Evolutionary conservation across 30 jellyfish, hydroid and myxozoan genomes (phyloP).

Genomic region (Aurelia aurita): DNA sequence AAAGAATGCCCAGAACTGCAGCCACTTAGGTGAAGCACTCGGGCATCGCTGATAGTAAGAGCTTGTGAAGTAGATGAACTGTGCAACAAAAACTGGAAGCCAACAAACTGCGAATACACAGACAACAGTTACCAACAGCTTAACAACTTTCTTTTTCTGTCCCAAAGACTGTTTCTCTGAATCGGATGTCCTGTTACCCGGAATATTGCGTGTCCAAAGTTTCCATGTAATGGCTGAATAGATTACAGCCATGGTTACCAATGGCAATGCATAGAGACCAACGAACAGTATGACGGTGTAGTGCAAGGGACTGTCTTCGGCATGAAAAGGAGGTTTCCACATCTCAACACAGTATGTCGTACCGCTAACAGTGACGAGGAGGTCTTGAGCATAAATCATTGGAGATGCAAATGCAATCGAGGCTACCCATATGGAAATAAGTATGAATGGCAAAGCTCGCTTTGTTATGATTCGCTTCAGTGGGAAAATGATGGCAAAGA

Average conservation of each 20-base stretch:
- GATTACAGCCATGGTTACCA: constrained; percentile 63
- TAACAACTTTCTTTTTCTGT: constrained; percentile 53
- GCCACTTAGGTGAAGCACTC: constrained; percentile 59
- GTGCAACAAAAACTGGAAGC: constrained; percentile 82
- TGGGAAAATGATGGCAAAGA: constrained; percentile 79
- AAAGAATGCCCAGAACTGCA: constrained; percentile 64
- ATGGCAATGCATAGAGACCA: constrained; percentile 75
- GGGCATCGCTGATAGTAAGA: constrained; percentile 72
- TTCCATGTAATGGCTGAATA: constrained; percentile 67
- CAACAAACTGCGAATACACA: constrained; percentile 81
- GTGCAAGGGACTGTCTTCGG: constrained; percentile 72
- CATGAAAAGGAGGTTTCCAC: constrained; percentile 82
- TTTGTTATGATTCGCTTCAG: constrained; percentile 50
- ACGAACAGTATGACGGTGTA: constrained; percentile 78
- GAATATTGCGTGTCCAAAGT: constrained; percentile 61
- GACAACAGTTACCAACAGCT: constrained; percentile 71
- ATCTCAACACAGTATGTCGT: constrained; percentile 65
- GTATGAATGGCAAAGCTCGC: constrained; percentile 27
- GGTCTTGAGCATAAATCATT: constrained; percentile 71
- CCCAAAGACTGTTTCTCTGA: constrained; percentile 17
- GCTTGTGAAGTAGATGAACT: constrained; percentile 65
- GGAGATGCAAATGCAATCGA: constrained; percentile 87
- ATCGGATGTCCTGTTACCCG: constrained; percentile 37
- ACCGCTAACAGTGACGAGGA: constrained; percentile 13
- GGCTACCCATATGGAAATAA: constrained; percentile 74